A percentile compares a stretch with the other conserved stretches of the same genome.
phyloP scores from a whole-genome alignment of 2,888 invertebrate species.

The Patella ulyssiponensis region DNA sequence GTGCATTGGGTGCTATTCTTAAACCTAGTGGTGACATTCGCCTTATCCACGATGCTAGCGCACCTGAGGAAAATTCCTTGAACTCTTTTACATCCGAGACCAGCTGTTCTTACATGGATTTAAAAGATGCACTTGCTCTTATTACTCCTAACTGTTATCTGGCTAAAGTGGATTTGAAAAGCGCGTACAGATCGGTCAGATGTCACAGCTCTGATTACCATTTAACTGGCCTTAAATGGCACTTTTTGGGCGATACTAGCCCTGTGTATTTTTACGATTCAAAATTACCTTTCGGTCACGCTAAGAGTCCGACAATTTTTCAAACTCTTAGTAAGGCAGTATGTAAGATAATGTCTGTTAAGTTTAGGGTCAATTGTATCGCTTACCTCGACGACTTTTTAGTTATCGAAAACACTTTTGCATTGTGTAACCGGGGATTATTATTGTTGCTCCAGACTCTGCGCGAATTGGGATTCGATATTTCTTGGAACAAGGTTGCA shows the following conservation, averaged over 20 bases:
- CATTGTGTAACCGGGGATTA: not conserved
- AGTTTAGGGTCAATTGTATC: not conserved
- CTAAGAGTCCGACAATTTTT: constrained; percentile 1
- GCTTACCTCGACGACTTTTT: constrained; percentile 14
- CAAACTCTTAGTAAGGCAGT: constrained; percentile 2
- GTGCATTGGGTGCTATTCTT: not conserved
- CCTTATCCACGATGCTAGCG: constrained; percentile 10
- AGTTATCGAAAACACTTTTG: not conserved
- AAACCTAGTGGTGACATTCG: not conserved
- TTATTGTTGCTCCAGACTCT: not conserved
- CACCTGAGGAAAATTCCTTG: not conserved
- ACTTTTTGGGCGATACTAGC: not conserved
- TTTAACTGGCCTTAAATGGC: constrained; percentile 10
- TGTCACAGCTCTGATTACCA: not conserved
- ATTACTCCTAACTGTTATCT: constrained; percentile 6
- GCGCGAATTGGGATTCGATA: not conserved
- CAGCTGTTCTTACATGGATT: constrained; percentile 4
- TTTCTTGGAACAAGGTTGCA: not conserved
- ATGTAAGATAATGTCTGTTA: not conserved
- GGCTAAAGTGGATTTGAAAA: constrained; percentile 14
- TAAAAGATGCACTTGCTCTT: not conserved
- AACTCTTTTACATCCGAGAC: constrained; percentile 1
- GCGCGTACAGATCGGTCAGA: constrained; percentile 8
- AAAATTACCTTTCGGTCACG: not conserved
- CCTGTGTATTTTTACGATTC: constrained; percentile 11